Conservation (phyloP, 2,888 invertebrate species). For the Rhodophaea formosa region DNA sequence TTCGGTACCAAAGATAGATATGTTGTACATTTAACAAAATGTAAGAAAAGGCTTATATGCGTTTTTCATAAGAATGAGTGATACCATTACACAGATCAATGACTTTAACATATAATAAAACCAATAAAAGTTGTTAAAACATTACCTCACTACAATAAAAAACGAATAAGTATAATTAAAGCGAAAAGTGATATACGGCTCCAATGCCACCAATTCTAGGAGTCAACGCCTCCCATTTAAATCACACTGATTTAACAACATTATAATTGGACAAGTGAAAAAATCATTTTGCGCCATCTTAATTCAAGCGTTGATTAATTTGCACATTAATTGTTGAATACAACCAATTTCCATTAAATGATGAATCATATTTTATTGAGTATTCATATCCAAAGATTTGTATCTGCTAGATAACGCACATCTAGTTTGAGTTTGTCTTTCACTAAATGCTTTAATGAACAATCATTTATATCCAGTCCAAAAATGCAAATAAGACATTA, state of each 20-base stretch:
- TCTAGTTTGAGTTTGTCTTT: too few relatives aligned
- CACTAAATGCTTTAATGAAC: too few relatives aligned
- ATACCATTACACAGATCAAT: not conserved
- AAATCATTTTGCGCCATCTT: not conserved
- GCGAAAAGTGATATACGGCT: not conserved
- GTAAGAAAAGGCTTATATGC: too few relatives aligned
- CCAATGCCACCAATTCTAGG: not conserved
- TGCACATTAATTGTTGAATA: not conserved
- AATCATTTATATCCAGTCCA: too few relatives aligned
- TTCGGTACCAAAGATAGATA: too few relatives aligned
- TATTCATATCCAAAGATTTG: not conserved
- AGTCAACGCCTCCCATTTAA: constrained; percentile 7
- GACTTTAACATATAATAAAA: not conserved
- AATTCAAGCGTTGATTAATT: not conserved
- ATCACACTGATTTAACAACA: constrained; percentile 10
- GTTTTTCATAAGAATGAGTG: too few relatives aligned
- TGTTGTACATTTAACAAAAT: too few relatives aligned
- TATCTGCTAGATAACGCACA: too few relatives aligned
- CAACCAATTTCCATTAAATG: constrained; percentile 4
- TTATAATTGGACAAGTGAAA: constrained; percentile 3
- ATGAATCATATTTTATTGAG: constrained; percentile 7
- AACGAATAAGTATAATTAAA: not conserved
- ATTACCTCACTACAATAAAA: not conserved
- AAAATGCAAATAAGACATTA: too few relatives aligned
- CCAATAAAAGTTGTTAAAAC: not conserved